Conservation (phyloP, 2,797 vertebrate genomes). For the Carapus acus region DNA sequence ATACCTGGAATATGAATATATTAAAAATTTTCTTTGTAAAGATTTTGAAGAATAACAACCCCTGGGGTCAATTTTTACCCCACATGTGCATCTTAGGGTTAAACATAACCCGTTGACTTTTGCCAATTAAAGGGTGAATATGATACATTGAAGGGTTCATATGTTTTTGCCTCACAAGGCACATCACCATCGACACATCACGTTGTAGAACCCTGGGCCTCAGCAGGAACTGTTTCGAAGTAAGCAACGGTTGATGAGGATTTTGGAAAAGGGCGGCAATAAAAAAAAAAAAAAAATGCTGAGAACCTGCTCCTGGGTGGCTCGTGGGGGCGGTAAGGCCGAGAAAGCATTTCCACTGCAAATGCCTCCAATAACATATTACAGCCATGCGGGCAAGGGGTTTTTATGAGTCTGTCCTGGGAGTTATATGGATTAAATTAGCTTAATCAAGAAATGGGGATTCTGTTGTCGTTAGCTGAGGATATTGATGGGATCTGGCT, state of each 20-base stretch:
- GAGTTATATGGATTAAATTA: constrained; percentile 68
- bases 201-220: too few relatives aligned
- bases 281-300: constrained; percentile 62
- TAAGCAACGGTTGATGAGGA: constrained; percentile 54
- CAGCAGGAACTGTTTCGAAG: constrained; percentile 67
- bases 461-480: constrained; percentile 59
- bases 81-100: too few relatives aligned
- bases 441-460: constrained; percentile 65
- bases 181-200: too few relatives aligned
- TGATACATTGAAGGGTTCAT: too few relatives aligned
- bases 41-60: too few relatives aligned
- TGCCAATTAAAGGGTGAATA: too few relatives aligned
- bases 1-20: too few relatives aligned
- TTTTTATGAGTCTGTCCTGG: constrained; percentile 60
- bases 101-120: too few relatives aligned
- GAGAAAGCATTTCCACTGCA: constrained; percentile 66
- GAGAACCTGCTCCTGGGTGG: constrained; percentile 67
- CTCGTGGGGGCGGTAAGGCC: too few relatives aligned
- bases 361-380: constrained; percentile 51
- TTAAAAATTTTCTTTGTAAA: too few relatives aligned
- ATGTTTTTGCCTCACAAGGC: too few relatives aligned
- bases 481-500: constrained; percentile 54
- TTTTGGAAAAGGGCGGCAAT: constrained; percentile 56
- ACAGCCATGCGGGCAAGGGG: constrained; percentile 47
- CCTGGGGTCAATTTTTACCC: too few relatives aligned